Percentiles rank a stretch among this genome's conserved stretches.
Evolutionary conservation across 35 echinoderm and acorn worm genomes (phyloP).

Genomic region (Ptychodera flava): DNA sequence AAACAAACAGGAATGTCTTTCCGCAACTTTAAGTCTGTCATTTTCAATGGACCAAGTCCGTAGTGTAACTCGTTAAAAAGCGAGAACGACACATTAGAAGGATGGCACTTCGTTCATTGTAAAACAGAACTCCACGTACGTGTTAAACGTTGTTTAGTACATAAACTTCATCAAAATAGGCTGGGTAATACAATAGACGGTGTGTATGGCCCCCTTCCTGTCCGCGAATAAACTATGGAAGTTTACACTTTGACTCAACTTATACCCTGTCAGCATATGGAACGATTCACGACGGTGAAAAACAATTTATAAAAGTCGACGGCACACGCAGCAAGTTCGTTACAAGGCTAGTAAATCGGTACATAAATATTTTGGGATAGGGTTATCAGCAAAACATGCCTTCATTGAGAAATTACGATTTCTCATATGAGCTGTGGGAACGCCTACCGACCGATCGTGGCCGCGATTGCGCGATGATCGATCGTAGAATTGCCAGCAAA

Average conservation of each 20-base stretch:
- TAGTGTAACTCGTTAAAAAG: no score
- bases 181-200: no score
- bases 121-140: no score
- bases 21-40: no score
- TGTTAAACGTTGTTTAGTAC: no score
- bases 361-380: not conserved
- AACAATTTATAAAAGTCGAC: not conserved
- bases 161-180: no score
- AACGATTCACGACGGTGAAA: not conserved
- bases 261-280: not conserved
- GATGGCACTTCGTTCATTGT: no score
- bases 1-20: no score
- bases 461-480: not conserved
- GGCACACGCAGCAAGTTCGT: not conserved
- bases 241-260: not conserved
- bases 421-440: not conserved
- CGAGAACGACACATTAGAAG: no score
- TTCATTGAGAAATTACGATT: not conserved
- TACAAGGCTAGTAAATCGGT: not conserved
- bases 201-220: not conserved
- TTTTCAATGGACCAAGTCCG: no score
- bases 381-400: not conserved
- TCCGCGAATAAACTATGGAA: not conserved
- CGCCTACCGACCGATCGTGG: not conserved
- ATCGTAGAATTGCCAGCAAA: no score